Base-by-base conservation (phyloP, 2,888 invertebrate species). In the Tenthredo notha region DNA sequence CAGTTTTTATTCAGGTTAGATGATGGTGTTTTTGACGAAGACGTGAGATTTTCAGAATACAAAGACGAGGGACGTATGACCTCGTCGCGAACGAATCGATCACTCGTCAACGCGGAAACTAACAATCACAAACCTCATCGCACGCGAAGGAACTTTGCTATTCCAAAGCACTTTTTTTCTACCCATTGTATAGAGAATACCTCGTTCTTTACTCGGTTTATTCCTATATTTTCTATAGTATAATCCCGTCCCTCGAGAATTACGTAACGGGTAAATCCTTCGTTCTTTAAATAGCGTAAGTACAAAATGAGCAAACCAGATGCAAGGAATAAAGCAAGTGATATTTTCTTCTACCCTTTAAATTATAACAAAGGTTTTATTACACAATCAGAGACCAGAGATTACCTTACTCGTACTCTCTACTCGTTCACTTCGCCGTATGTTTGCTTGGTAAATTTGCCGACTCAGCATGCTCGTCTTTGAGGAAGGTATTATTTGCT, bases 91-190 rank as follows among this genome's bases (percentile, higher is more conserved):
- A 50, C 50, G 50, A 50, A 77, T 77, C 75, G 75, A 50, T 77
- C 77, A 77, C 21, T 80, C 61, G 80, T 61, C 61, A 80, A 80
- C 80, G 80, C 80, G 80, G 80, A 80, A 80, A 58, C 61, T 80
- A 80, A 50, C 80, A 25, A 61, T 50, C 61, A 40, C 58, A 80
- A 61, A 61, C 21, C 61, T 80, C 61, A 33, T 37, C 33, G 77
- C 18, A 77, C 77, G 77, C 54, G 50, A 25, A 77, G 77, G 33
- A 77, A 77, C 77, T 43, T 80, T 33, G 61, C 61, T 40, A 12
- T 21, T 61, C 61, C 61, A 80, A 80, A 77, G 61, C 61, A 80
- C 80, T 80, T 80, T 80, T 78, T 78, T 80, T 80, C 9, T 40
- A 40, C 18, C 15, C 40, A 15, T 61, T 40, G 61, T 61, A 61